Percentiles rank a stretch among this genome's conserved stretches.
Evolutionary conservation across 1,140 invertebrate genomes (phyloP).

Genomic region (Tetramorium simillimum): DNA sequence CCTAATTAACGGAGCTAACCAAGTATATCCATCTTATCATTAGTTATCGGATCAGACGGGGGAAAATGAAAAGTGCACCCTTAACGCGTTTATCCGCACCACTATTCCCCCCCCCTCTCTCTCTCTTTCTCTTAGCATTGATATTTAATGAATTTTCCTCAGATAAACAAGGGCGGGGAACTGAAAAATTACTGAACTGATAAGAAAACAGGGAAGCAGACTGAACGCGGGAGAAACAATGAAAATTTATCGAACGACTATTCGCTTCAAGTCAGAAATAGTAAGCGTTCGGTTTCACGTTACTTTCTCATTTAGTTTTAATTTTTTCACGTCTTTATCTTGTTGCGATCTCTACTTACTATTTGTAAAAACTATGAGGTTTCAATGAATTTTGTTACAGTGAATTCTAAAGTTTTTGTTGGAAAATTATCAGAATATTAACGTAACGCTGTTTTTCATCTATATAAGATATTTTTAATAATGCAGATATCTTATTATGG

Average conservation of each 20-base stretch:
- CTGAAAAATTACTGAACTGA: constrained; percentile 62
- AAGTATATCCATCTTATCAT: background rate
- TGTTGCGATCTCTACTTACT: background rate
- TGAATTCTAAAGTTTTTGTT: background rate
- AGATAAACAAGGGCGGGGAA: constrained; percentile 51
- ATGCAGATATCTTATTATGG: background rate
- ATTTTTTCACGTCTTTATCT: background rate
- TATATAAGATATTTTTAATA: background rate
- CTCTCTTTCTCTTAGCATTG: background rate
- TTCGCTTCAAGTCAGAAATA: background rate
- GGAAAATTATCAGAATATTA: background rate
- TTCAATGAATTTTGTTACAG: background rate
- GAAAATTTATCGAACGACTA: constrained; percentile 51
- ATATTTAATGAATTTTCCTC: constrained; percentile 66
- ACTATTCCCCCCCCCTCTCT: background rate
- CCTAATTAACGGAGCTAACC: constrained; percentile 7
- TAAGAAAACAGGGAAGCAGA: constrained; percentile 32
- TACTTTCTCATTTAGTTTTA: background rate
- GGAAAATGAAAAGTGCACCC: constrained; percentile 58
- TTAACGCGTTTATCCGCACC: background rate
- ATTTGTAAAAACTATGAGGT: background rate
- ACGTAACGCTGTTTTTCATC: background rate
- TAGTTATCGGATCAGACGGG: constrained; percentile 44
- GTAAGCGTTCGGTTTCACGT: background rate
- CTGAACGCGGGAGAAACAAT: background rate